These are phyloP conservation scores for Micrastur ruficollis DNA, from an alignment of 2,797 vertebrate species.

Conservation along the genomic window DNA sequence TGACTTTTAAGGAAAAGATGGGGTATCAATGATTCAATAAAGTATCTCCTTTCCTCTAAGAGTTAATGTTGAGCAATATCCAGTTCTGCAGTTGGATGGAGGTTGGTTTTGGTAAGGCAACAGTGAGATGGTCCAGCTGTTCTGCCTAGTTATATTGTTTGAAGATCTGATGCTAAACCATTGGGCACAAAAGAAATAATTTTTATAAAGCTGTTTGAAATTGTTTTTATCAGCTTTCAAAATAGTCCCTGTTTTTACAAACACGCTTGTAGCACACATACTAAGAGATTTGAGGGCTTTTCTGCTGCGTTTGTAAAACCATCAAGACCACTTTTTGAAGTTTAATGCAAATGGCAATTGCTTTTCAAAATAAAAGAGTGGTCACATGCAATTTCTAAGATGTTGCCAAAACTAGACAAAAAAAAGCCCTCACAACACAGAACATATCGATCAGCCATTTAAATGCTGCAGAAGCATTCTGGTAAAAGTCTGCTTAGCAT, in stretches of 20 bases:
- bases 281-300: background rate
- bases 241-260: background rate
- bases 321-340: background rate
- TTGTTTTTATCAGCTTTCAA: background rate
- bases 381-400: background rate
- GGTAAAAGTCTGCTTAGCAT: background rate
- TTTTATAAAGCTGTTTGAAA: background rate
- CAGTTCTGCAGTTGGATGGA: background rate
- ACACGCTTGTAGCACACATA: background rate
- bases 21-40: background rate
- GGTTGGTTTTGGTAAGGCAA: background rate
- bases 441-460: background rate
- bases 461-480: background rate
- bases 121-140: background rate
- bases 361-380: background rate
- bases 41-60: background rate
- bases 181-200: background rate
- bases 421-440: background rate
- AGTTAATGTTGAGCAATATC: background rate
- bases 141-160: background rate
- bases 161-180: background rate
- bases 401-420: background rate
- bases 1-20: background rate
- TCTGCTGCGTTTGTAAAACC: background rate
- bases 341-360: background rate